Evolutionary conservation across 2,888 invertebrate genomes (phyloP).

Genomic region (Penaeus monodon): DNA sequence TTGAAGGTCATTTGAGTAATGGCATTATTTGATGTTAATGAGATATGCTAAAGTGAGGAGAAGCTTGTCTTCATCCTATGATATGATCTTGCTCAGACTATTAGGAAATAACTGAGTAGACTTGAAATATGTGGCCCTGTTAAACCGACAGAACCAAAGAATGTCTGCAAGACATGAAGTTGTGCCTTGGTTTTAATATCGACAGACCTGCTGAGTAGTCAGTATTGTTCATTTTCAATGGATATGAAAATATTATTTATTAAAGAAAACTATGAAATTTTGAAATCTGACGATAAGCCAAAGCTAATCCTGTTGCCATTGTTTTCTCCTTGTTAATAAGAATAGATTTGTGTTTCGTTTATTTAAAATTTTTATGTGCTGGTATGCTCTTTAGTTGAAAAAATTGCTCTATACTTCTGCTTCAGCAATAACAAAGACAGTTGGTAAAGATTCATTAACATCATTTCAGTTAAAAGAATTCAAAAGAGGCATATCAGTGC

Average conservation of each 20-base stretch:
- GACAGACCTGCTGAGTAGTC: constrained; percentile 14
- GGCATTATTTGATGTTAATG: too few species aligned
- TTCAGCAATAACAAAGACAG: background rate
- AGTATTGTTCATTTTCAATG: background rate
- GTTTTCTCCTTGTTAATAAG: background rate
- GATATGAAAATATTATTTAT: background rate
- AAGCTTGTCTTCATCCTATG: too few species aligned
- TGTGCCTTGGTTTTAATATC: background rate
- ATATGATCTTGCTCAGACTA: too few species aligned
- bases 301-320: constrained; percentile 28
- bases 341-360: constrained; percentile 10
- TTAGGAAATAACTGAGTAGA: too few species aligned
- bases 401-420: constrained; percentile 4
- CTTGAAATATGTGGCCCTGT: too few species aligned
- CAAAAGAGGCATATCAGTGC: too few species aligned
- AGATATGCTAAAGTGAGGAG: too few species aligned
- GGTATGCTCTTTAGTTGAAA: constrained; percentile 6
- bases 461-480: constrained; percentile 7
- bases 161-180: too few species aligned
- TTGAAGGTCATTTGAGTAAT: too few species aligned
- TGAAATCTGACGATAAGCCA: constrained; percentile 20
- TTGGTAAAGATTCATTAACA: background rate
- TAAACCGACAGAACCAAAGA: too few species aligned
- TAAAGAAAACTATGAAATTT: background rate
- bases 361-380: constrained; percentile 1